Base-by-base conservation (phyloP, 2,888 invertebrate genomes). In the Entomobrya multifasciata region DNA sequence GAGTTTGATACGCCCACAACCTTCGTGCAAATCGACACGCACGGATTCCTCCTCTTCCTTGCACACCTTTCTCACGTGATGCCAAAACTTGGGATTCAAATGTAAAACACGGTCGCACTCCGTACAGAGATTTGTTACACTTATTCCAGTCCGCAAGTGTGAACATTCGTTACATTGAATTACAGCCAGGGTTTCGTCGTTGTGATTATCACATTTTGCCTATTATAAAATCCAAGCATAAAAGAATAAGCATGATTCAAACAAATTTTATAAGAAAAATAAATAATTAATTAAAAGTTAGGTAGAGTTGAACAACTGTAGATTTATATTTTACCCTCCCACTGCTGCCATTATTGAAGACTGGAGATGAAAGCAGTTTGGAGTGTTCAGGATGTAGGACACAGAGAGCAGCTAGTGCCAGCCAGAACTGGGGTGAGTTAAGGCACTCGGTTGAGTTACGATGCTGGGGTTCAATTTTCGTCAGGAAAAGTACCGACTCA, bases 61-160 rank as follows among this genome's bases (percentile, higher is more conserved):
- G 93, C 98, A 98, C 22, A 97, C 95, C 94, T 97, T 96, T 92
- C 98, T 93, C 89, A 96, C 95, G 92, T 99, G 99, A 94, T 84
- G 97, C 94, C 0, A 97, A 97, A 91, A 96, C 95, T 74, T 97
- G 94, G 92, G 97, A 97, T 36, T 36, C 80, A 99, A 94, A 93
- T 99, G 99, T 87, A 99, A 93, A 92, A 98, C 97, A 79, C 98
- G 94, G 93, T 99, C 99, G 92, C 99, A 99, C 92, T 99, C 99
- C 0, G 96, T 96, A 92, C 99, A 99, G 44, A 99, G 94, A 88
- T 36, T 36, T 36, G 36, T 36, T 36, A 36, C 5, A 36, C 8
- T 36, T 4, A 8, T 8, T 36, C 36, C 36, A 36, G 5, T 36
- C 36, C 36, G 36, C 36, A 36, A 36, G 8, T 36, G 36, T 6